phyloP scores from a whole-genome alignment of 2,113 vertebrate species.

The Porphyrio hochstetteri region DNA sequence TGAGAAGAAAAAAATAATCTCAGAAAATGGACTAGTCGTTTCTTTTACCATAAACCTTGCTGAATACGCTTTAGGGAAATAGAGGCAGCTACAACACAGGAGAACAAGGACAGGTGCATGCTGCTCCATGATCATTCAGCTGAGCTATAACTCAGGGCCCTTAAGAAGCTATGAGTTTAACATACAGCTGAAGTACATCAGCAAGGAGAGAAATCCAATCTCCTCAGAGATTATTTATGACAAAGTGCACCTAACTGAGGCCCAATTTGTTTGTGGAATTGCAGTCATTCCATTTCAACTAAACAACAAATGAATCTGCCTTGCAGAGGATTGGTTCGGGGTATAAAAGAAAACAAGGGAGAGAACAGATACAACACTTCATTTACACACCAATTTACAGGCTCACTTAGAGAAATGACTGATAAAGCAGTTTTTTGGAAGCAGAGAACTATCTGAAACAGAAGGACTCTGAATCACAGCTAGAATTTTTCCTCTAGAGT shows the following conservation, averaged over 20 bases:
- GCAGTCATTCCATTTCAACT: constrained; percentile 70
- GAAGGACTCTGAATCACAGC: constrained; percentile 4
- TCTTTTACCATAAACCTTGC: constrained; percentile 46
- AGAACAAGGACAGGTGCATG: constrained; percentile 51
- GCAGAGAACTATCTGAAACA: constrained; percentile 10
- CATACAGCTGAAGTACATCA: constrained; percentile 26
- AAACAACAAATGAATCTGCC: constrained; percentile 74
- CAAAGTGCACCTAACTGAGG: constrained; percentile 66
- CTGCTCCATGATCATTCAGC: constrained; percentile 20
- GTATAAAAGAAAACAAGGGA: constrained; percentile 67
- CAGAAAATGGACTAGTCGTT: constrained; percentile 30
- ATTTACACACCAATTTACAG: constrained; percentile 56
- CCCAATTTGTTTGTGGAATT: constrained; percentile 77
- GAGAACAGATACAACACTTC: constrained; percentile 50
- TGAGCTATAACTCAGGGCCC: constrained; percentile 60
- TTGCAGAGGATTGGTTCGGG: constrained; percentile 28
- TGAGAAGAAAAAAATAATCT: constrained; percentile 25
- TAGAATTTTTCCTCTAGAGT: neutral
- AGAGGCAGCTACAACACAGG: constrained; percentile 19
- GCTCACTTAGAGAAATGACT: constrained; percentile 54
- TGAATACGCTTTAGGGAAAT: constrained; percentile 62
- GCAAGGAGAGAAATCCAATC: constrained; percentile 68
- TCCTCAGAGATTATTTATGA: constrained; percentile 76
- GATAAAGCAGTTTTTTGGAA: constrained; percentile 50
- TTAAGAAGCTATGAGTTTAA: constrained; percentile 49